phyloP scores from a whole-genome alignment of 2,888 invertebrate species.

The Tortricodes alternella region DNA sequence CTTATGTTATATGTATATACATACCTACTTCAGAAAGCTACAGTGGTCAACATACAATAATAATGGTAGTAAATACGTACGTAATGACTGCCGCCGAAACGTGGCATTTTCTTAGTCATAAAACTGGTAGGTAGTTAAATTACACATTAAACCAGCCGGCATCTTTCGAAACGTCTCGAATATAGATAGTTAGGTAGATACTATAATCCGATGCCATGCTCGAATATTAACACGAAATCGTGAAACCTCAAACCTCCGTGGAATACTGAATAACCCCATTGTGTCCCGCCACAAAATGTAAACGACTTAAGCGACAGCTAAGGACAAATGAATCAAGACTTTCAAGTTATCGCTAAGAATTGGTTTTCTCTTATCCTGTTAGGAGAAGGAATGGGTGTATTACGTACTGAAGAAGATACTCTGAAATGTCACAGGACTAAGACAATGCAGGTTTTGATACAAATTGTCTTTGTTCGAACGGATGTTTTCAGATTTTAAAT shows the following conservation, averaged over 20 bases:
- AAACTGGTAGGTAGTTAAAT: neutral
- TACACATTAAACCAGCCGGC: constrained; percentile 1
- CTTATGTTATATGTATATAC: too few relatives aligned
- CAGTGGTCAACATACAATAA: too few relatives aligned
- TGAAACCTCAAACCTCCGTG: constrained; percentile 57
- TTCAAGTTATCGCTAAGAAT: neutral
- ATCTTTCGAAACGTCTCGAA: constrained; percentile 32
- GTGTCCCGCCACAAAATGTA: constrained; percentile 37
- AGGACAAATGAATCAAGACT: neutral
- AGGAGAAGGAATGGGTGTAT: neutral
- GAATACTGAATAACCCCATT: constrained; percentile 65
- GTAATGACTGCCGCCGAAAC: too few relatives aligned
- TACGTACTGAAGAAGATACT: neutral
- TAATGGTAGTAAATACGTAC: too few relatives aligned
- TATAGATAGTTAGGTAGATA: too few relatives aligned
- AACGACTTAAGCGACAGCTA: neutral
- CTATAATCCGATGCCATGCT: constrained; percentile 55
- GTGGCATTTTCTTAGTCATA: neutral
- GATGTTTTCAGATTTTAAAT: constrained; percentile 26
- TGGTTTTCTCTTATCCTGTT: neutral
- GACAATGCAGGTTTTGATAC: constrained; percentile 32
- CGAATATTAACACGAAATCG: constrained; percentile 65
- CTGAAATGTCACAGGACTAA: neutral
- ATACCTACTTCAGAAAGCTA: too few relatives aligned
- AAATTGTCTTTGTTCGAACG: constrained; percentile 32